phyloP scores from a whole-genome alignment of 2,113 vertebrate genomes.

The Pitta sordida region DNA sequence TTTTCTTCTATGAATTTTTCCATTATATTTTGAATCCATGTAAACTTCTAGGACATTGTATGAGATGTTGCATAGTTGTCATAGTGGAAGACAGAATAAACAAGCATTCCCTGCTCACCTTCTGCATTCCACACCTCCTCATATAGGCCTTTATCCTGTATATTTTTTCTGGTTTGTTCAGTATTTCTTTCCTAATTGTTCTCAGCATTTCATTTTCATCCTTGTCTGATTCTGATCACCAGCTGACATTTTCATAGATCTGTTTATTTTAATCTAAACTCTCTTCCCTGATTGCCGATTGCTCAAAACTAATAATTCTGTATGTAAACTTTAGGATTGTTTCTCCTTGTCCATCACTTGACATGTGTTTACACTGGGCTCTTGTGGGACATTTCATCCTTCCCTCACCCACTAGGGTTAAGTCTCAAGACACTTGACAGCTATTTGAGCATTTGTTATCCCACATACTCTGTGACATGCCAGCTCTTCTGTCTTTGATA shows the following conservation, averaged over 20 bases:
- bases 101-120: background rate
- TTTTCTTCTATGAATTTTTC: background rate
- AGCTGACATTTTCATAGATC: background rate
- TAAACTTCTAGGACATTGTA: background rate
- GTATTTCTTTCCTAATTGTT: background rate
- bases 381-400: fast-evolving
- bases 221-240: background rate
- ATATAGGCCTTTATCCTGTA: background rate
- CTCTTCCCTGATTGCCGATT: background rate
- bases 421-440: background rate
- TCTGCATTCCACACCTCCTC: background rate
- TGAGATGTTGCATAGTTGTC: background rate
- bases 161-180: background rate
- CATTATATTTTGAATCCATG: background rate
- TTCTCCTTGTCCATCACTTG: background rate
- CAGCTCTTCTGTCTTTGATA: background rate
- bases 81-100: background rate
- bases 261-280: background rate
- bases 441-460: background rate
- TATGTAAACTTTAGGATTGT: background rate
- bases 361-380: background rate
- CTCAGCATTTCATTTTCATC: background rate
- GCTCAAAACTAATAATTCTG: background rate
- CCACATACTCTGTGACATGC: background rate
- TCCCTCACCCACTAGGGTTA: background rate